phyloP scores from a whole-genome alignment of 2,888 invertebrate species.

The Diarsia dahlii region DNA sequence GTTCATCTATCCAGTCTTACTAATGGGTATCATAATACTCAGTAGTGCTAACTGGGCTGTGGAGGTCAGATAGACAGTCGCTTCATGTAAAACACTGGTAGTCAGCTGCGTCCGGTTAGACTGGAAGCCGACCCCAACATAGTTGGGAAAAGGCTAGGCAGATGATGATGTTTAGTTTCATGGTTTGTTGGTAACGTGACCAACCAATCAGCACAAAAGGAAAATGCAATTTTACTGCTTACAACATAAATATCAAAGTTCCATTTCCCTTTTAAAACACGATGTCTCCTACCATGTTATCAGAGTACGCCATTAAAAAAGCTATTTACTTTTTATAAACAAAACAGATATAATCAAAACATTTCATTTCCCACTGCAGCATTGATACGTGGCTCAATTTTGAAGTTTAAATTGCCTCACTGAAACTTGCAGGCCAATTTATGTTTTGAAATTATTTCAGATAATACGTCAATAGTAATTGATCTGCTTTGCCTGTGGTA shows the following conservation, averaged over 20 bases:
- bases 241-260: neutral
- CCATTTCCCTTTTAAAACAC: neutral
- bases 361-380: slow-evolving; percentile 44
- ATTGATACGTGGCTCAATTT: slow-evolving; percentile 63
- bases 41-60: too few species aligned
- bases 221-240: neutral
- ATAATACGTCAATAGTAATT: slow-evolving; percentile 34
- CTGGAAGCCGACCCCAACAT: too few species aligned
- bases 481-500: slow-evolving; percentile 5
- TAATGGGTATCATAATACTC: too few species aligned
- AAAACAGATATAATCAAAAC: slow-evolving; percentile 42
- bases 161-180: too few species aligned
- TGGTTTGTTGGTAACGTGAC: neutral
- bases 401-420: slow-evolving; percentile 74
- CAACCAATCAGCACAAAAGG: neutral
- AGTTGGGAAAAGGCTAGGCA: too few species aligned
- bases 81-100: too few species aligned
- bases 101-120: too few species aligned
- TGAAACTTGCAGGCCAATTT: slow-evolving; percentile 68
- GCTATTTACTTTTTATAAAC: slow-evolving; percentile 22
- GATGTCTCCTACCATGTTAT: neutral
- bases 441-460: slow-evolving; percentile 64
- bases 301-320: neutral
- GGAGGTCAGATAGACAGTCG: too few species aligned
- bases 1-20: too few species aligned